A percentile compares a stretch with the other conserved stretches of the same genome.
These are phyloP conservation scores for Aphelenchoides bicaudatus DNA, from an alignment of 2,888 invertebrate species.

Conservation along the genomic window DNA sequence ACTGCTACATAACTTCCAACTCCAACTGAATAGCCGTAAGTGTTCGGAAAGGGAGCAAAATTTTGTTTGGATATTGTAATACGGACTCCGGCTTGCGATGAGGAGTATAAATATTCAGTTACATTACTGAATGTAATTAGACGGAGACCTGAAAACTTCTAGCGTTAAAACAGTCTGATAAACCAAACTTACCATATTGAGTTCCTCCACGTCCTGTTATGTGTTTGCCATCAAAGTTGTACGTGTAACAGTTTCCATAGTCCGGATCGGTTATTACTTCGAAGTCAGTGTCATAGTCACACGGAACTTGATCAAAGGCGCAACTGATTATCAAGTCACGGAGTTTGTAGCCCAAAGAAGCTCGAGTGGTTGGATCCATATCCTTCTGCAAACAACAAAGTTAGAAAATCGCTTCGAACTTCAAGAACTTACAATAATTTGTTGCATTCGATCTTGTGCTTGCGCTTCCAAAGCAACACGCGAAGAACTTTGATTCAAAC, in stretches of 20 bases:
- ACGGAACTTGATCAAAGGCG: constrained; percentile 18
- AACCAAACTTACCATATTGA: constrained; percentile 22
- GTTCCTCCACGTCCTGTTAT: constrained; percentile 15
- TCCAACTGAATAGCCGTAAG: constrained; percentile 23
- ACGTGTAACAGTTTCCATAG: constrained; percentile 33
- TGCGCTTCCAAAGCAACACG: constrained; percentile 22
- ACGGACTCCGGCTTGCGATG: constrained; percentile 27
- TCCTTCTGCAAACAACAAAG: no score
- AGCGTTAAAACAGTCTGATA: not conserved
- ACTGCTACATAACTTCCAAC: constrained; percentile 22
- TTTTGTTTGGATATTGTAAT: constrained; percentile 28
- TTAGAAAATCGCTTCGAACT: no score
- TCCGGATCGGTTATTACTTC: constrained; percentile 25
- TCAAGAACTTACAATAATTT: no score
- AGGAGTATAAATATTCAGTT: constrained; percentile 25
- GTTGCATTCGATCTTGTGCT: constrained; percentile 21
- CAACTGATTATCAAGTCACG: constrained; percentile 22
- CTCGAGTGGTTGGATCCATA: constrained; percentile 20
- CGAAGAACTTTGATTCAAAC: constrained; percentile 5
- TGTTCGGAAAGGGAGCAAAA: constrained; percentile 26
- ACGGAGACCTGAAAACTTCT: constrained; percentile 21
- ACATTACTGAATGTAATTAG: constrained; percentile 31
- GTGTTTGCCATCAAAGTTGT: constrained; percentile 24
- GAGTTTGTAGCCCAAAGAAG: constrained; percentile 16
- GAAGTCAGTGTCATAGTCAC: constrained; percentile 28